phyloP scores from a whole-genome alignment of 1,140 invertebrate genomes.

The Calephelis nemesis region DNA sequence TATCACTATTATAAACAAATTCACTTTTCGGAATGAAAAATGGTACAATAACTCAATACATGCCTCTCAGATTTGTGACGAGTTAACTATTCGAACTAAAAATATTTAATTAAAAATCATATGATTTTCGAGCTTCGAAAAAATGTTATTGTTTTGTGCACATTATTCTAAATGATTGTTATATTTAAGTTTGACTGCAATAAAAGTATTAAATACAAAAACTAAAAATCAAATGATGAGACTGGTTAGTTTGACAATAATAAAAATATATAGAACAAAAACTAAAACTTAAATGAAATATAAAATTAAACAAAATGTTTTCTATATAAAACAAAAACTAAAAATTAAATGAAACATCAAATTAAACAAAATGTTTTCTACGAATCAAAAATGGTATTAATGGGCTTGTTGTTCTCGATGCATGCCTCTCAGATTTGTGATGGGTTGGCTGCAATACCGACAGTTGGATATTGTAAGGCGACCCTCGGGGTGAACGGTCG shows the following conservation, averaged over 20 bases:
- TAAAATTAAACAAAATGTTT: not conserved
- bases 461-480: conserved; percentile 51
- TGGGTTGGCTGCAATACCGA: conserved; percentile 41
- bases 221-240: too few relatives aligned
- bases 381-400: not conserved
- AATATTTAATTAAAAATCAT: too few relatives aligned
- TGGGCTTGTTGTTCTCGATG: conserved; percentile 22
- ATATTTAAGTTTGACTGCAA: too few relatives aligned
- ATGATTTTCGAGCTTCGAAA: too few relatives aligned
- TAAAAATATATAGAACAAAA: too few relatives aligned
- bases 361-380: not conserved
- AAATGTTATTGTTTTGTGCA: too few relatives aligned
- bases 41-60: conserved; percentile 23
- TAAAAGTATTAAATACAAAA: too few relatives aligned
- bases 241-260: too few relatives aligned
- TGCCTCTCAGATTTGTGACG: conserved; percentile 45
- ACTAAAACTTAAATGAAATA: too few relatives aligned
- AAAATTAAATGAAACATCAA: not conserved
- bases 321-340: not conserved
- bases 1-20: not conserved
- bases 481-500: conserved; percentile 60
- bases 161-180: too few relatives aligned
- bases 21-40: not conserved
- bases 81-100: conserved; percentile 25
- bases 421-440: conserved; percentile 45